Evolutionary conservation across 2,113 vertebrate genomes (phyloP), one percentile per base, ranked within the genome.

Genomic region (Odocoileus virginianus): DNA sequence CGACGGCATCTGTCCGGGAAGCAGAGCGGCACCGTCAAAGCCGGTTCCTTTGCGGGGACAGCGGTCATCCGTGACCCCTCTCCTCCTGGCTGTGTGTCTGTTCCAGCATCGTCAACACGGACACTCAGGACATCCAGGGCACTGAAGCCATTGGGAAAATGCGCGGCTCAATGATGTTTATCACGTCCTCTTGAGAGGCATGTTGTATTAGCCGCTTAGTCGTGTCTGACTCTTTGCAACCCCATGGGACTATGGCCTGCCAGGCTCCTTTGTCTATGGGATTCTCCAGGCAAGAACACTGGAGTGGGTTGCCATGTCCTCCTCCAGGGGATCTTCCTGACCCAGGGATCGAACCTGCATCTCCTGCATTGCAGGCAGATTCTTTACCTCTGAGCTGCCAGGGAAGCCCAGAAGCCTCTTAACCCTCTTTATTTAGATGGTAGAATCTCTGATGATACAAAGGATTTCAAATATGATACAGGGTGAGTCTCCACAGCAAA

Each of bases 161-260:
- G 61, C 30, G 2, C 0, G 30, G 16, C 30, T 64, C 61, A n/a
- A 0, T 33, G 61, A n/a, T 33, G 30, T 64, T 64, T 64, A 17
- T 30, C 61, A 64, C 30, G 30, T 33, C 15, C 30, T 6, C 61
- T 33, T n/a, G 61, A 17, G 33, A n/a, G 33, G 61, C 61, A 1
- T 19, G 17, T 9, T 9, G 16, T 64, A 2, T n/a, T n/a, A 64
- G 15, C 33, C 0, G 7, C 61, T 64, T 9, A 9, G 7, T 64
- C 61, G 2, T 17, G 61, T 64, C 33, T 19, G 33, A n/a, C 16
- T 67, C 61, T 67, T n/a, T 64, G 33, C 0, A 4, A 19, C 61
- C 61, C 33, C 0, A 1, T 10, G 61, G 61, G 61, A 67, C 61
- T 1, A 0, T 19, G n/a, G 61, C 61, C 16, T 0, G 1, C 33